Percentiles rank a stretch among this genome's conserved stretches.
These are phyloP conservation scores for Orcinus orca DNA, from an alignment of 2,113 vertebrate genomes.

Conservation along the genomic window DNA sequence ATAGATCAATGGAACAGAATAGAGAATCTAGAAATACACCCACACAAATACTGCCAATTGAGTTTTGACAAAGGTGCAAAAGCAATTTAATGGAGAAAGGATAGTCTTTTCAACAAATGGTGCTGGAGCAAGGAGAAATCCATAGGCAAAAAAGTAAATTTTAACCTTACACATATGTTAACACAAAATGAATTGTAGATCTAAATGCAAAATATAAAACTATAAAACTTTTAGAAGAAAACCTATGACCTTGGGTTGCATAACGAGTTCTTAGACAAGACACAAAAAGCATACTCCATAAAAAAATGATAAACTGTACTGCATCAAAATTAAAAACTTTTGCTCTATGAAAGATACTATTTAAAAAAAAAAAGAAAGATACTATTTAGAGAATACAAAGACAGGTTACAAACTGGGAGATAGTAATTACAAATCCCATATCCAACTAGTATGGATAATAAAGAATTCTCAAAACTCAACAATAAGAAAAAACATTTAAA, in stretches of 20 bases:
- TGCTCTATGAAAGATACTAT: background rate
- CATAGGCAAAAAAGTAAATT: background rate
- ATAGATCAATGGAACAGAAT: background rate
- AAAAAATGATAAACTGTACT: background rate
- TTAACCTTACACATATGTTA: background rate
- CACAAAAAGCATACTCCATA: background rate
- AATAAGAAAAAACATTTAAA: background rate
- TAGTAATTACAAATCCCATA: background rate
- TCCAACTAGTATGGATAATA: background rate
- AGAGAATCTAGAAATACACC: background rate
- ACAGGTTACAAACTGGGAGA: background rate
- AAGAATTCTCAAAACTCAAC: conserved; percentile 11
- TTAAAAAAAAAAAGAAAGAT: background rate
- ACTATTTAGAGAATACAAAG: background rate
- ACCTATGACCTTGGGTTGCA: background rate
- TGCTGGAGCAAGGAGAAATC: background rate
- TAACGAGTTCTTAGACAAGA: background rate
- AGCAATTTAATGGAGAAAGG: background rate
- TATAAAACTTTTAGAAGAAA: conserved; percentile 1
- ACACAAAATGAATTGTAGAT: background rate
- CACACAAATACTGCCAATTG: background rate
- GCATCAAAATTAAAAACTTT: background rate
- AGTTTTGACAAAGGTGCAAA: background rate
- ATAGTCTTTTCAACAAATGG: background rate
- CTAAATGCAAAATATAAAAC: background rate